These are phyloP conservation scores for Tiliacea aurago DNA, from an alignment of 2,888 invertebrate species.

Conservation along the genomic window DNA sequence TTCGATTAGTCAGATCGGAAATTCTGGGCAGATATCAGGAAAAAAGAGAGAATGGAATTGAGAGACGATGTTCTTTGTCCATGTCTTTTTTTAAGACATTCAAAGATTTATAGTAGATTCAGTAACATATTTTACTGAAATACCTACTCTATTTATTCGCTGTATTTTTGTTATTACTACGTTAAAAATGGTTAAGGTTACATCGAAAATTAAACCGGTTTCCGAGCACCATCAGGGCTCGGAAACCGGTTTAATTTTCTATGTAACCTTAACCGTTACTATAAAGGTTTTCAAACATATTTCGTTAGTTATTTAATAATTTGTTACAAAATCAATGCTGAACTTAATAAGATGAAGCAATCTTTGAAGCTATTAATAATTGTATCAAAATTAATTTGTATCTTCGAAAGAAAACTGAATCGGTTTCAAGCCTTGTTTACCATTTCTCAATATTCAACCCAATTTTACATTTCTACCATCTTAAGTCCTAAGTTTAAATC, in stretches of 20 bases:
- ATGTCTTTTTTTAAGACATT: conserved; percentile 9
- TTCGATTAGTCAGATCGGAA: conserved; percentile 64
- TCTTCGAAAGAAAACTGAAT: no score
- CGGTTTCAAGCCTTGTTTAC: no score
- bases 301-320: no score
- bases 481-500: not conserved
- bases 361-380: no score
- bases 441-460: not conserved
- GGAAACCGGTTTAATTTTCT: no score
- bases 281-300: no score
- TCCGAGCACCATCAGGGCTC: no score
- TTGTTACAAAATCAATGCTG: no score
- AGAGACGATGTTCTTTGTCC: not conserved
- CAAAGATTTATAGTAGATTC: conserved; percentile 40
- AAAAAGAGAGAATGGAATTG: conserved; percentile 6
- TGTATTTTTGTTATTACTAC: not conserved
- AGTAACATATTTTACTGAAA: conserved; percentile 2
- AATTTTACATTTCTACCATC: not conserved
- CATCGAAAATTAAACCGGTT: no score
- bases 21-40: conserved; percentile 21
- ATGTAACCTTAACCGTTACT: no score
- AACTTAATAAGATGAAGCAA: no score
- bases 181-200: not conserved
- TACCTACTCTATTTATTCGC: not conserved
- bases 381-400: no score